phyloP scores from a whole-genome alignment of 2,888 invertebrate genomes.

The Perithous albicinctus region DNA sequence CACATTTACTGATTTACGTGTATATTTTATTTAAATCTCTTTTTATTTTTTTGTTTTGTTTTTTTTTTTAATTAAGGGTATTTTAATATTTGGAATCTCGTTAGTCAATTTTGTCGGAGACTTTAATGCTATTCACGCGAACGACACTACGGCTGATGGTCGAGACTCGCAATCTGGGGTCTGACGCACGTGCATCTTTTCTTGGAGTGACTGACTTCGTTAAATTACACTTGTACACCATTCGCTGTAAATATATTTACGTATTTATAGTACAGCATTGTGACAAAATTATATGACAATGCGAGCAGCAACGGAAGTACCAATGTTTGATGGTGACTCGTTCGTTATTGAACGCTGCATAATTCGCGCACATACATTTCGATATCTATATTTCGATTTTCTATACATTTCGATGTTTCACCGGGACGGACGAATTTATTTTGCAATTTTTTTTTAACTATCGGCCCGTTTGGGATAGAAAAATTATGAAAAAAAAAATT shows the following conservation, averaged over 20 bases:
- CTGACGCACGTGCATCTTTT: slow-evolving; percentile 65
- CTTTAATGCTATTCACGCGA: slow-evolving; percentile 70
- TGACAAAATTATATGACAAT: slow-evolving; percentile 10
- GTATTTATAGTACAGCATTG: slow-evolving; percentile 6
- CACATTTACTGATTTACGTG: neutral
- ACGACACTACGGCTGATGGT: neutral
- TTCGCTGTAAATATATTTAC: slow-evolving; percentile 7
- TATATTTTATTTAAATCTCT: neutral
- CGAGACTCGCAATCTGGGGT: slow-evolving; percentile 9
- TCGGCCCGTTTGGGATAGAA: too few species aligned
- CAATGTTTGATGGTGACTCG: neutral
- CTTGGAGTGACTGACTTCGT: slow-evolving; percentile 42
- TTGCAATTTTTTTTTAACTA: neutral
- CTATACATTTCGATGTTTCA: too few species aligned
- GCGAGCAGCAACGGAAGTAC: slow-evolving; percentile 13
- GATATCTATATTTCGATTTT: too few species aligned
- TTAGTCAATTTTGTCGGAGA: slow-evolving; percentile 65
- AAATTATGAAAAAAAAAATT: too few species aligned
- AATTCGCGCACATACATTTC: neutral
- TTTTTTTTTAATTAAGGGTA: neutral
- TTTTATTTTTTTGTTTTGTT: too few species aligned
- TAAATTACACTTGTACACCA: slow-evolving; percentile 36
- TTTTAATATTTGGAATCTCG: slow-evolving; percentile 24
- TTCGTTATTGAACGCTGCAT: neutral
- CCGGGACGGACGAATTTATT: too few species aligned